A percentile compares a stretch with the other conserved stretches of the same genome.
phyloP scores from a whole-genome alignment of 2,888 invertebrate genomes.

The Volucella zonaria region DNA sequence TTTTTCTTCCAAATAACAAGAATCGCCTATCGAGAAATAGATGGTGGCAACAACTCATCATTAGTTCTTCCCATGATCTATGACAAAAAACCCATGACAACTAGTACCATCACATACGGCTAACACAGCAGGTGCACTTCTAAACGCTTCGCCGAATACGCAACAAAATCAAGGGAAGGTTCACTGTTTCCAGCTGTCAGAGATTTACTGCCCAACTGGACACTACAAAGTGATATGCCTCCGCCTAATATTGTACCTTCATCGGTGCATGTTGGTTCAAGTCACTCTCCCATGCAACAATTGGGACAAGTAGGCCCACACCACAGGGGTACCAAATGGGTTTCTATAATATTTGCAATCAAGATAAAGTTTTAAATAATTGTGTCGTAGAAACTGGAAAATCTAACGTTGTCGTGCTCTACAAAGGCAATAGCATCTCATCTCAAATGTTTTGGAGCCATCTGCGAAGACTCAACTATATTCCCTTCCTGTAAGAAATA shows the following conservation, averaged over 20 bases:
- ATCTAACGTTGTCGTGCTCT: too few relatives aligned
- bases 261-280: conserved; percentile 82
- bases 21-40: conserved; percentile 86
- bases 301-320: conserved; percentile 80
- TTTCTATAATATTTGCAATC: conserved; percentile 48
- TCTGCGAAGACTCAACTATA: too few relatives aligned
- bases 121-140: conserved; percentile 84
- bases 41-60: conserved; percentile 87
- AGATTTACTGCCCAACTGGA: conserved; percentile 84
- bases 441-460: too few relatives aligned
- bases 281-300: conserved; percentile 84
- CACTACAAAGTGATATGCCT: conserved; percentile 90
- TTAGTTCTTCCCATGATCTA: conserved; percentile 95
- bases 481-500: too few relatives aligned
- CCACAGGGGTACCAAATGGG: conserved; percentile 80
- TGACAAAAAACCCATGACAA: conserved; percentile 91
- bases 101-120: conserved; percentile 87
- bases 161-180: conserved; percentile 48
- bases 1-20: conserved; percentile 93
- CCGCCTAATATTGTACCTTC: conserved; percentile 84
- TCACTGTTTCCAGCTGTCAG: background rate
- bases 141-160: too few relatives aligned
- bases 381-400: too few relatives aligned
- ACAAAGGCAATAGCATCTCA: too few relatives aligned
- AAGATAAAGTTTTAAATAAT: background rate